Conservation (phyloP, 1,140 invertebrate species). For the Venturia canescens region DNA sequence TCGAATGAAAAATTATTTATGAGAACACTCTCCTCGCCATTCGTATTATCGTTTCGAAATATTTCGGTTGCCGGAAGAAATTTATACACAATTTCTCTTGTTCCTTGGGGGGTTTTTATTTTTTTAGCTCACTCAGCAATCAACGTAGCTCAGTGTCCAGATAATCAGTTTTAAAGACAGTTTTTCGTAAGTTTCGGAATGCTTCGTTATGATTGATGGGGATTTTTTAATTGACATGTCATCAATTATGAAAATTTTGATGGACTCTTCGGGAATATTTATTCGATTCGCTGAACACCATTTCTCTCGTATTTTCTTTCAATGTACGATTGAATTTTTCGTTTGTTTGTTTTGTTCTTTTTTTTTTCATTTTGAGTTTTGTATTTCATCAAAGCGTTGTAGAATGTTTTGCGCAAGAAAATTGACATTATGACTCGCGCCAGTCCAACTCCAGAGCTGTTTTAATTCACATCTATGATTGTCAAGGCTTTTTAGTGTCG, state of each 20-base stretch:
- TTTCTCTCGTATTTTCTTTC: too few species aligned
- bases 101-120: neutral
- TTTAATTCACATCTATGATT: slow-evolving; percentile 20
- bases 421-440: neutral
- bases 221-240: too few species aligned
- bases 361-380: neutral
- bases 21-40: neutral
- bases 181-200: too few species aligned
- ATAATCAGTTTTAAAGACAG: too few species aligned
- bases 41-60: slow-evolving; percentile 13
- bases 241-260: too few species aligned
- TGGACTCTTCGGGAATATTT: too few species aligned
- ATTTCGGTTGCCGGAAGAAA: slow-evolving; percentile 19
- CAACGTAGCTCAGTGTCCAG: too few species aligned
- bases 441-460: slow-evolving; percentile 4
- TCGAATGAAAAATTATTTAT: slow-evolving; percentile 31
- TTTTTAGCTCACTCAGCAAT: neutral
- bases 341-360: too few species aligned
- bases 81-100: neutral
- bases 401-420: neutral
- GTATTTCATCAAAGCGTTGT: too few species aligned
- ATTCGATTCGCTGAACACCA: too few species aligned
- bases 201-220: too few species aligned
- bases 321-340: too few species aligned
- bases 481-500: slow-evolving; percentile 8